Base-by-base conservation (phyloP, 1,140 invertebrate species). In the Drosophila prosaltans region DNA sequence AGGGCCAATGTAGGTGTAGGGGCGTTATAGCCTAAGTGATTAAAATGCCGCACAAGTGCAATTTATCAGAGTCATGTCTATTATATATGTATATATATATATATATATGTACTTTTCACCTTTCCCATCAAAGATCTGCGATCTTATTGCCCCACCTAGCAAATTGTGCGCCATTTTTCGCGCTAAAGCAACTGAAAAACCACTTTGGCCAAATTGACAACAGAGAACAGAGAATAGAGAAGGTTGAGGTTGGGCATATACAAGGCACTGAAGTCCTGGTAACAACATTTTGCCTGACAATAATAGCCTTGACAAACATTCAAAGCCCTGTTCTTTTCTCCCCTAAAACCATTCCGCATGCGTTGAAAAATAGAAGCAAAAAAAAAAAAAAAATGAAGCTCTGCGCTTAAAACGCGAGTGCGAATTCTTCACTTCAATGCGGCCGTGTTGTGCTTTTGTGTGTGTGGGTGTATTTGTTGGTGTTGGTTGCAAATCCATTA, bases 121-220 rank as follows among this genome's bases (percentile, higher is more conserved):
- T 64, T 57, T n/a, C 48, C n/a, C 28, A 10, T 1, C 59, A 39
- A 11, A n/a, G 39, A 26, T 51, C 61, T 26, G n/a, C 4, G 32
- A 2, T 40, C 61, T 55, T 32, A 24, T 16, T 40, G 3, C 32
- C 40, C 51, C 8, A 48, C n/a, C 58, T n/a, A 26, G 30, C 57
- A 74, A 69, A 73, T 82, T 82, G 74, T 78, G 72, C 64, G 81
- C 78, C 81, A 72, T 91, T 91, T 91, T 91, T 83, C 81, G 85
- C 83, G 90, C 76, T 90, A 90, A 91, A 91, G 86, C 90, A 91
- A 85, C 90, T 91, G 90, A 91, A 91, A 91, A 91, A 91, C 86
- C 90, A 91, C 90, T 91, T 91, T 91, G 86, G 86, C 86, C 81
- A 89, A 91, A 91, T 91, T 91, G 90, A 91, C 90, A 88, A 90